Evolutionary conservation across 2,797 vertebrate species (phyloP), one percentile per base, ranked within the genome.

Genomic region (Poeciliopsis presidionis): DNA sequence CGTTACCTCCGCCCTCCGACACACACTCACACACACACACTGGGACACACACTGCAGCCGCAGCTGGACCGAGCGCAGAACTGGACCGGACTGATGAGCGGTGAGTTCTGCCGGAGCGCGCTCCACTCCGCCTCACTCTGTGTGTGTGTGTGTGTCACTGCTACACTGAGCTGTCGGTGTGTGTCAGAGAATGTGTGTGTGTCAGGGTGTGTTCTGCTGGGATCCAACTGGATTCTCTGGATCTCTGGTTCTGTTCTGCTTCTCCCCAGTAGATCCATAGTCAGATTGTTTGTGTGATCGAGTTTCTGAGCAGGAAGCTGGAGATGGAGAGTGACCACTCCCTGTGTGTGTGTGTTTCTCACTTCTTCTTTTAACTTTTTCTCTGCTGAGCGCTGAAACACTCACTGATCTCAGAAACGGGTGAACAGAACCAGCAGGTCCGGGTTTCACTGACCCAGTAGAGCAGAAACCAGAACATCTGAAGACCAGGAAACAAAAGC

Each of bases 281-380:
- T 5, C 16, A 22, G 61, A 12, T 1, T 25, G 73, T 79, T 30
- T 72, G 80, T 75, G 13, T 72, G 43, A 41, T 18, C 36, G 25
- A 53, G 18, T 28, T n/a, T 69, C 13, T 76, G 3, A 76, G 69
- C 57, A 72, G 74, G 69, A 85, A 81, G 74, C 63, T 81, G 45
- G 51, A 86, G 81, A 79, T 84, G 78, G 74, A 81, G 76, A 65
- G 69, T 20, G 79, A 89, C 89, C 90, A 88, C 90, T 89, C 87
- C 87, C 87, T 61, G 80, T 53, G 55, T 25, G 51, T 67, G 53
- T 36, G 61, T 65, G 33, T 13, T 22, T 41, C 45, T 74, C 53
- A 78, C 81, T 82, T 78, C 72, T 82, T 51, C 76, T 78, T 78
- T 71, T 49, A 49, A 51, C 25, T 46, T 79, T 45, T 43, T 55